Base-by-base conservation (phyloP, 2,888 invertebrate genomes). In the Callosobruchus maculatus region DNA sequence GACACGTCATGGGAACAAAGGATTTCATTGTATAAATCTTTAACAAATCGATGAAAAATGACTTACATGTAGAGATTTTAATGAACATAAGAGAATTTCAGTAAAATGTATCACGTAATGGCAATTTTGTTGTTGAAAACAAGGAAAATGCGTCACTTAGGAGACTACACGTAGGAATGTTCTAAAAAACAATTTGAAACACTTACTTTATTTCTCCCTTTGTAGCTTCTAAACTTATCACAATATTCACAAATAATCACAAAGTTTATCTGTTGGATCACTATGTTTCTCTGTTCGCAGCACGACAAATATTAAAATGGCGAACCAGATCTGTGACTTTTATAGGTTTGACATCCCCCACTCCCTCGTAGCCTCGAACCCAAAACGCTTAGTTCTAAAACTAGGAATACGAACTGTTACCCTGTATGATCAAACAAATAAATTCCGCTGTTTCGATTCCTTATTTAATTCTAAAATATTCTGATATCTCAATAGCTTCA, bases 301-400 rank as follows among this genome's bases (percentile, higher is more conserved):
- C 49, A 49, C 49, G 49, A 49, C 49, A 49, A 70, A 22, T 26
- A 21, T 70, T 70, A 70, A 70, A 26, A 70, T 70, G 70, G 21
- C 70, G 70, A 5, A 4, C 1, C 20, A 2, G 21, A 70, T 18
- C 22, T 70, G 70, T 22, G 70, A 26, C 70, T 70, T 70, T 70
- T 70, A 70, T 70, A 70, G n/a, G 3, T 2, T 70, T 20, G 70
- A 21, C 70, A 70, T 26, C 70, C 70, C 70, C 70, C 70, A 70
- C 70, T 70, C 70, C 30, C 7, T 70, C 21, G 70, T 70, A 70
- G 21, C n/a, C 70, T 70, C 70, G 70, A 70, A 70, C 70, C 70
- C 70, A 70, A 70, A 70, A 26, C 21, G 3, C 70, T 26, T 21
- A 18, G 22, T 70, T 26, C 21, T 26, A 26, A 70, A 70, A 26